Base-by-base conservation (phyloP, 2,888 invertebrate species). In the Dicyrtoma fusca region DNA sequence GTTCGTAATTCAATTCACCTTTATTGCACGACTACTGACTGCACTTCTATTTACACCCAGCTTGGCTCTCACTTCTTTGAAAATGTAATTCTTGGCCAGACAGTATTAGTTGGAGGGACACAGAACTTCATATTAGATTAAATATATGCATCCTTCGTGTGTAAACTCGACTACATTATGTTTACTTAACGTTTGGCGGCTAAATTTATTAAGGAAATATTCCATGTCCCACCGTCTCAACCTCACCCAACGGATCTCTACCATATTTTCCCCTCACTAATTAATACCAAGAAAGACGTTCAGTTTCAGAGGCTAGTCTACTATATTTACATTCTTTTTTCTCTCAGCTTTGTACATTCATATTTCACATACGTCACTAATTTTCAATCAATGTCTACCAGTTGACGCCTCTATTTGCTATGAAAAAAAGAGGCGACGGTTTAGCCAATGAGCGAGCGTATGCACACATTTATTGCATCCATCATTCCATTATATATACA, bases 1-100 rank as follows among this genome's bases (percentile, higher is more conserved):
- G 57, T 57, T 57, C 25, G 57, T 57, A 57, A 57, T 57, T 57
- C 57, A 57, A 57, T 57, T 57, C 57, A 57, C 57, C 57, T 57
- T 57, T 57, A 57, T 57, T 57, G 57, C 57, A 34, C 34, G 34
- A 34, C 34, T 34, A 34, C 4, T 34, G 34, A 34, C 34, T 34
- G 34, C 34, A 34, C 3, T 34, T 34, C 8, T 34, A 34, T 34
- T 34, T 34, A 34, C 34, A 34, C 34, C 34, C 3, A 34, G 3
- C 49, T 49, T 13, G 49, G 4, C 49, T 49, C 49, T n/a, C 17
- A 6, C 4, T 17, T 25, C 57, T 57, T n/a, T 23, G 57, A 57
- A 57, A 57, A 57, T 57, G 57, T 57, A 57, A 57, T 57, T 57
- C 57, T 21, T 26, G 23, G 57, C 25, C 25, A 17, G 25, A 25